Evolutionary conservation across 2,797 vertebrate genomes (phyloP).

Genomic region (Enteromius unitaeniatus): DNA sequence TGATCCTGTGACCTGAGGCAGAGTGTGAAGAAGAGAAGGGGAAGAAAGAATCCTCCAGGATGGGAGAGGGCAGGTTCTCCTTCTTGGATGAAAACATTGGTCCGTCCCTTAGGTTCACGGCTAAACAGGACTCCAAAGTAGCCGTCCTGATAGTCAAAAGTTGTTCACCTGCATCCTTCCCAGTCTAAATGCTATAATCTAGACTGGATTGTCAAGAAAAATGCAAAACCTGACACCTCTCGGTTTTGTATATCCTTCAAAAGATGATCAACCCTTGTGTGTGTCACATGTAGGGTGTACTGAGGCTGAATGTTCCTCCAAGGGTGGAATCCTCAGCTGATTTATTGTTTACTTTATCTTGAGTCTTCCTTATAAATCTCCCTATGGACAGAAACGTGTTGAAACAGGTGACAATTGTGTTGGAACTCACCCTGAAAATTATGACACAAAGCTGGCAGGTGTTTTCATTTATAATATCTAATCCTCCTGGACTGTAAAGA

Average conservation of each 20-base stretch:
- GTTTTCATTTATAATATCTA: conserved; percentile 42
- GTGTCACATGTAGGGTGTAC: conserved; percentile 7
- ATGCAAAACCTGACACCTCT: not conserved
- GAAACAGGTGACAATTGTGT: conserved; percentile 20
- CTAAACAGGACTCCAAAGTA: not conserved
- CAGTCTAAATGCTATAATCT: not conserved
- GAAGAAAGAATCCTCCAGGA: conserved; percentile 82
- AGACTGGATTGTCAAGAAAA: not conserved
- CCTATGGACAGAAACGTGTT: conserved; percentile 26
- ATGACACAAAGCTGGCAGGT: conserved; percentile 45
- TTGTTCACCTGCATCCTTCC: conserved; percentile 10
- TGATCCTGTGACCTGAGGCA: conserved; percentile 51
- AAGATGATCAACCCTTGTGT: conserved; percentile 5
- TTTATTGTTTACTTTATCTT: conserved; percentile 9
- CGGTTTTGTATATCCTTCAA: not conserved
- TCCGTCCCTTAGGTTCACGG: not conserved
- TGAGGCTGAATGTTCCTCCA: conserved; percentile 8
- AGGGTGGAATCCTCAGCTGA: conserved; percentile 4
- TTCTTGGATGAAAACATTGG: conserved; percentile 75
- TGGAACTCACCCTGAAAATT: conserved; percentile 22
- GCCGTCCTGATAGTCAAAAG: conserved; percentile 11
- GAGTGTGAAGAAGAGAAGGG: conserved; percentile 76
- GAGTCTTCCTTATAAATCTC: not conserved
- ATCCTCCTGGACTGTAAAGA: conserved; percentile 3
- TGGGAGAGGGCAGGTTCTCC: conserved; percentile 75